Evolutionary conservation across 2,888 invertebrate genomes (phyloP), one percentile per base, ranked within the genome.

Genomic region (Neoitamus cyanurus): DNA sequence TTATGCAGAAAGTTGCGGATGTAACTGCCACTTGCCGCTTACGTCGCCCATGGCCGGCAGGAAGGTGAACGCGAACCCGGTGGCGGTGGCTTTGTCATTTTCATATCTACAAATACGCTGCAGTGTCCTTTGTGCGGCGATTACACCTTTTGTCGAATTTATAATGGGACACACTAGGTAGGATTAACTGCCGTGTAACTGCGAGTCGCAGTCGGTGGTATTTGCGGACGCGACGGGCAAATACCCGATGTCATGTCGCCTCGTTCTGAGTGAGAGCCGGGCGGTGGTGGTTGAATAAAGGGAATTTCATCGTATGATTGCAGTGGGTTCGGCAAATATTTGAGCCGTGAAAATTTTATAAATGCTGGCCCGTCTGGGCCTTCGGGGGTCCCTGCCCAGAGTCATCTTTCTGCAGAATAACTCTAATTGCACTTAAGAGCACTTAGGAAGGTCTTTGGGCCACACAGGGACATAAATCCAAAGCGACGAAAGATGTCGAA

Each of bases 121-220:
- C 58, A 58, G 58, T 58, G 58, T 58, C 58, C 58, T 58, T 58
- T 58, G 58, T 58, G 58, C 58, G 58, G 58, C 58, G 58, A 58
- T 58, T 58, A 58, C 25, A 58, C 58, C 58, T 58, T 58, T 58
- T 58, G 25, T 58, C 6, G 58, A 15, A 58, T 58, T 58, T 58
- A 58, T 25, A 58, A 58, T 58, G 58, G 58, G 11, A 7, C 58
- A 58, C 20, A 58, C 9, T 25, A 7, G 3, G 3, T 9, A 20
- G 58, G 20, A 58, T 58, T 58, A 58, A 58, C 58, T 58, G 25
- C 58, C 58, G 15, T 58, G 58, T 58, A 58, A 58, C 58, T 58
- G 25, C 58, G 15, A 58, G 58, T 25, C 42, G 42, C 58, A 58
- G 58, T 58, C 58, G 58, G 58, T 58, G 58, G 58, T 58, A 58